phyloP scores from a whole-genome alignment of 2,113 vertebrate genomes.

The Benthochromis sp. region DNA sequence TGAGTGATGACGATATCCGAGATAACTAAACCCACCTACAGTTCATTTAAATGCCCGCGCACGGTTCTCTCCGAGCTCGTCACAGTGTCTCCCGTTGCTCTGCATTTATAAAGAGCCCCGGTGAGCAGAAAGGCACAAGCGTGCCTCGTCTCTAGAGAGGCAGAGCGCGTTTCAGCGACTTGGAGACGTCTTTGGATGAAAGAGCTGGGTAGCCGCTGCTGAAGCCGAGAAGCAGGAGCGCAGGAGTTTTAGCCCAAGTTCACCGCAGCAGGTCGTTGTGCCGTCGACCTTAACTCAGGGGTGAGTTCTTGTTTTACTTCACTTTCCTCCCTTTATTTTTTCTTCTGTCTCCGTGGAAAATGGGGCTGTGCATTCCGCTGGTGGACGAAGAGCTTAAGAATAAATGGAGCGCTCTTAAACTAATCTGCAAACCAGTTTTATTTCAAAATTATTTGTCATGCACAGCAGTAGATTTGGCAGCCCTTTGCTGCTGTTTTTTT shows the following conservation, averaged over 20 bases:
- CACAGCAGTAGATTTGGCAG: not conserved
- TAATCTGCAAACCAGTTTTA: not conserved
- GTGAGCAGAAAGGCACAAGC: constrained; percentile 30
- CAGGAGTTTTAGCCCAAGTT: constrained; percentile 56
- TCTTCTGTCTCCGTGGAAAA: not conserved
- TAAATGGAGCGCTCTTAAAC: not conserved
- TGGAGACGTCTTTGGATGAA: constrained; percentile 29
- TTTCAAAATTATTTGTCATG: not conserved
- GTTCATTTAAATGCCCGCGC: constrained; percentile 76
- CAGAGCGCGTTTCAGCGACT: constrained; percentile 45
- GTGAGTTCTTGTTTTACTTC: constrained; percentile 34
- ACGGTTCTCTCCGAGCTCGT: constrained; percentile 67
- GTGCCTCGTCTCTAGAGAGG: constrained; percentile 50
- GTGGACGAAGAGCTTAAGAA: not conserved
- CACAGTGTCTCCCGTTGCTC: constrained; percentile 55
- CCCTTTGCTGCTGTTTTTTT: not conserved
- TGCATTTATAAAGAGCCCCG: constrained; percentile 69
- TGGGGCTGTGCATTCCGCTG: constrained; percentile 21
- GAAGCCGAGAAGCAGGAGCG: constrained; percentile 11
- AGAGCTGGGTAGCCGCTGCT: constrained; percentile 11
- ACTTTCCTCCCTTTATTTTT: not conserved
- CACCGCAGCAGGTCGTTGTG: constrained; percentile 18
- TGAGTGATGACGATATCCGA: constrained; percentile 49
- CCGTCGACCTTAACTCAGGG: constrained; percentile 39
- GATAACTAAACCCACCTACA: constrained; percentile 73